Percentiles rank a stretch among this genome's conserved stretches.
phyloP scores from a whole-genome alignment of 2,888 invertebrate genomes.

The Autographa pulchrina region DNA sequence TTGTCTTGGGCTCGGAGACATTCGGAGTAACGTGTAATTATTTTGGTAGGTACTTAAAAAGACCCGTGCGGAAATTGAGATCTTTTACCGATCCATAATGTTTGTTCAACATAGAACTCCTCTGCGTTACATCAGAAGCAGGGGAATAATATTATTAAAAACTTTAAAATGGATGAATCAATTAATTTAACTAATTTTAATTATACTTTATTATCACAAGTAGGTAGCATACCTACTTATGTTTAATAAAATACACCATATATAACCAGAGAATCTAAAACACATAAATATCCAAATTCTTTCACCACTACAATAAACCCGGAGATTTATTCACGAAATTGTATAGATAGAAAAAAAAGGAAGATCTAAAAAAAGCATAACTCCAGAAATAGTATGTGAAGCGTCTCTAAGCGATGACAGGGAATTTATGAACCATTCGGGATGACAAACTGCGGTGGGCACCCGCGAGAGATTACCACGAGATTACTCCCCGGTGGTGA shows the following conservation, averaged over 20 bases:
- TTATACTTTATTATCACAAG: neutral
- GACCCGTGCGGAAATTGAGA: too few relatives aligned
- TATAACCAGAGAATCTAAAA: slow-evolving; percentile 25
- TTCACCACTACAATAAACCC: slow-evolving; percentile 28
- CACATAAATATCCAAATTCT: slow-evolving; percentile 36
- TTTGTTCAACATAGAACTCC: too few relatives aligned
- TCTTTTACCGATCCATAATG: too few relatives aligned
- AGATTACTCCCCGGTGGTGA: slow-evolving; percentile 25
- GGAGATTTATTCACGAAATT: slow-evolving; percentile 62
- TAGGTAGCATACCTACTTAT: neutral
- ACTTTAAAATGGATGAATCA: neutral
- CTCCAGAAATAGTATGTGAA: slow-evolving; percentile 79
- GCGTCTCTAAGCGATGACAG: slow-evolving; percentile 81
- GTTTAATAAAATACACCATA: neutral
- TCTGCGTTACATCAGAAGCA: too few relatives aligned
- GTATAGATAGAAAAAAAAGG: slow-evolving; percentile 45
- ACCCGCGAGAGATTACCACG: slow-evolving; percentile 59
- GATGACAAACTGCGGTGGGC: slow-evolving; percentile 84
- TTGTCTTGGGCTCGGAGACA: neutral
- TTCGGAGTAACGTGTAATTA: too few relatives aligned
- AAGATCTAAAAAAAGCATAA: slow-evolving; percentile 60
- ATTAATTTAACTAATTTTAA: neutral
- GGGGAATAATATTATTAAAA: too few relatives aligned
- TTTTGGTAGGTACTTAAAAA: too few relatives aligned
- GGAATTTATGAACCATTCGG: slow-evolving; percentile 87